phyloP scores from a whole-genome alignment of 2,797 vertebrate species.

The Champsocephalus esox region DNA sequence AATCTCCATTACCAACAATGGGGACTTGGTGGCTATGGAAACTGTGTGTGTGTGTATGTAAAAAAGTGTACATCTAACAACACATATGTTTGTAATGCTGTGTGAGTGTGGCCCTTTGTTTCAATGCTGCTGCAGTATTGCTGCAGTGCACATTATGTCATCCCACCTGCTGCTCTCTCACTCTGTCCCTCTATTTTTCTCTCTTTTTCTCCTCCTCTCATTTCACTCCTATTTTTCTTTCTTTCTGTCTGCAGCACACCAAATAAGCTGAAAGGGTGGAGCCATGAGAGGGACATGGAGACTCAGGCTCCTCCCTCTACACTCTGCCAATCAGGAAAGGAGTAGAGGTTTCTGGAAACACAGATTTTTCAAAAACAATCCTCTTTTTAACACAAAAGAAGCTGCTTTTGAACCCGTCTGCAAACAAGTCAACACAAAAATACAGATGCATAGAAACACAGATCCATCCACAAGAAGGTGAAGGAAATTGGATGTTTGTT shows the following conservation, averaged over 20 bases:
- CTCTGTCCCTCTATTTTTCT: slow-evolving; percentile 68
- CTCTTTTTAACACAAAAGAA: slow-evolving; percentile 15
- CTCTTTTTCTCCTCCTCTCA: slow-evolving; percentile 61
- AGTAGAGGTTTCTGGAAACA: slow-evolving; percentile 19
- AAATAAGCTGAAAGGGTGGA: slow-evolving; percentile 51
- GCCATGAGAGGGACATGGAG: slow-evolving; percentile 36
- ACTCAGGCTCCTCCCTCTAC: slow-evolving; percentile 50
- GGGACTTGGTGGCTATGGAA: slow-evolving; percentile 18
- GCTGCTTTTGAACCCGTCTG: neutral
- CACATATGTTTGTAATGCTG: slow-evolving; percentile 16
- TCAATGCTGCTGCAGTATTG: slow-evolving; percentile 85
- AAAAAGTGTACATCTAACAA: neutral
- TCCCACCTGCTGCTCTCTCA: slow-evolving; percentile 82
- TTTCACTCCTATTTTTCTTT: slow-evolving; percentile 61
- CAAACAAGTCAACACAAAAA: neutral
- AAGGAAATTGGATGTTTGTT: neutral
- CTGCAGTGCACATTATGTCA: slow-evolving; percentile 87
- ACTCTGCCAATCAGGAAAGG: slow-evolving; percentile 33
- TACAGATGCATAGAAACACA: slow-evolving; percentile 5
- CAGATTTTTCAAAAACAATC: slow-evolving; percentile 44
- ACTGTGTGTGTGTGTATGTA: neutral
- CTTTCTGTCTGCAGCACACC: slow-evolving; percentile 59
- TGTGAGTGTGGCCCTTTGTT: slow-evolving; percentile 77
- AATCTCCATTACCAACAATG: slow-evolving; percentile 23
- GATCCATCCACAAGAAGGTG: neutral